These are phyloP conservation scores for Holcopasites calliopsidis DNA, from an alignment of 1,140 invertebrate genomes.

Conservation along the genomic window DNA sequence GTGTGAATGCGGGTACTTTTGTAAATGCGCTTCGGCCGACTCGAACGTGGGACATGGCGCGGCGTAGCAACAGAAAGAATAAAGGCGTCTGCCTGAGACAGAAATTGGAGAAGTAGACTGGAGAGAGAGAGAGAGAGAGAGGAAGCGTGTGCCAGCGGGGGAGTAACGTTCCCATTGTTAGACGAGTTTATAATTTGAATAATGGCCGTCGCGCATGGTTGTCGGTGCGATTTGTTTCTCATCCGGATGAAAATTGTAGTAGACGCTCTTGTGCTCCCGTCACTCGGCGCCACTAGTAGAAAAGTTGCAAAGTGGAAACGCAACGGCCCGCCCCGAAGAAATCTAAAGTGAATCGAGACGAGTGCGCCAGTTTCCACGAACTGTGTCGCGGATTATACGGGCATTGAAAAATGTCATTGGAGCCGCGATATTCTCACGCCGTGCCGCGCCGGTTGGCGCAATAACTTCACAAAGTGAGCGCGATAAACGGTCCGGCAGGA, in stretches of 20 bases:
- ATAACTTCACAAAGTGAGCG: neutral
- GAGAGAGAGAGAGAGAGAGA: neutral
- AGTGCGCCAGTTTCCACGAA: neutral
- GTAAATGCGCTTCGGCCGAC: constrained; percentile 46
- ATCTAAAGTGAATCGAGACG: neutral
- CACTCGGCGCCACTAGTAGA: neutral
- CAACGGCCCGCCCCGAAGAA: neutral
- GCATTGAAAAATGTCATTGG: neutral
- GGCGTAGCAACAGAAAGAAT: constrained; percentile 1
- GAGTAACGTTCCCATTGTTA: constrained; percentile 35
- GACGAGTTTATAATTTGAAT: constrained; percentile 25
- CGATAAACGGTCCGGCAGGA: neutral
- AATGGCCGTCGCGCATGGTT: neutral
- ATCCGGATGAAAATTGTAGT: neutral
- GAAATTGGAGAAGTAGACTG: neutral
- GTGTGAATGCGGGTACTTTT: constrained; percentile 58
- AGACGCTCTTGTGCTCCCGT: neutral
- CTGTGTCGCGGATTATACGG: neutral
- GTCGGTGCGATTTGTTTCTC: constrained; percentile 7
- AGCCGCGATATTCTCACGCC: neutral
- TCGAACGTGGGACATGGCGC: neutral
- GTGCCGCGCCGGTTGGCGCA: neutral
- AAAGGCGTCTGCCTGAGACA: neutral
- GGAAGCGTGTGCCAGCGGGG: neutral
- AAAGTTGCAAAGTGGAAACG: neutral